Percentiles rank a stretch among this genome's conserved stretches.
Conservation (phyloP, 2,888 invertebrate genomes). For the Priocnemis perturbator region DNA sequence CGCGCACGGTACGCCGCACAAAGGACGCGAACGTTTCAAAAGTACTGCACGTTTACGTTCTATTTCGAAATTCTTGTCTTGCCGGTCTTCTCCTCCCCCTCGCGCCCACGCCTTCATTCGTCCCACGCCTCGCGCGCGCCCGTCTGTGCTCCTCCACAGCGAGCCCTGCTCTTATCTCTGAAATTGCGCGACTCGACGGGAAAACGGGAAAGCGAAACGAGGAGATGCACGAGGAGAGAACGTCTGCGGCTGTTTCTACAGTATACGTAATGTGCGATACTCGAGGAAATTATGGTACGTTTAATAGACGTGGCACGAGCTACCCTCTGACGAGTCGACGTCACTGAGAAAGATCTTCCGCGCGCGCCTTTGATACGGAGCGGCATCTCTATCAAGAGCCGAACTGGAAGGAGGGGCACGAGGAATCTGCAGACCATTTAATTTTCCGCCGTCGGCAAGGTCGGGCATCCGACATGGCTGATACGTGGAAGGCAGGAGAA, state of each 20-base stretch:
- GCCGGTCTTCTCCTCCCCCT: slow-evolving; percentile 9
- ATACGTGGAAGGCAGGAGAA: no score
- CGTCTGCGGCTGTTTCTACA: slow-evolving; percentile 34
- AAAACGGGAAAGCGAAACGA: neutral
- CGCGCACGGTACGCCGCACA: neutral
- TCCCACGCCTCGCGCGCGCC: no score
- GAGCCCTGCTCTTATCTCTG: no score
- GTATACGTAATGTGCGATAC: slow-evolving; percentile 33
- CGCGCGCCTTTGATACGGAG: slow-evolving; percentile 12
- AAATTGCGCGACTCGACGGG: neutral
- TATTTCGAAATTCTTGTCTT: slow-evolving; percentile 32
- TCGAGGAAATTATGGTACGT: slow-evolving; percentile 28
- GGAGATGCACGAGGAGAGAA: slow-evolving; percentile 1
- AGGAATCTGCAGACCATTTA: slow-evolving; percentile 6
- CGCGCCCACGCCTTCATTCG: no score
- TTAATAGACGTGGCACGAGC: slow-evolving; percentile 22
- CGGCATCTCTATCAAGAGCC: no score
- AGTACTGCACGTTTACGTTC: slow-evolving; percentile 10
- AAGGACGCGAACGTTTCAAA: slow-evolving; percentile 34
- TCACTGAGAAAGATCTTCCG: slow-evolving; percentile 15
- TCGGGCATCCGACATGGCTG: no score
- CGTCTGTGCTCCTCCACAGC: no score
- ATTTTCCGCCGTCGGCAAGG: slow-evolving; percentile 11
- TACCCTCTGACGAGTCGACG: slow-evolving; percentile 12
- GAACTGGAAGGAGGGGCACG: no score